Percentiles rank a stretch among this genome's conserved stretches.
These are phyloP conservation scores for Nipponia nippon DNA, from an alignment of 2,113 vertebrate genomes.

Conservation along the genomic window DNA sequence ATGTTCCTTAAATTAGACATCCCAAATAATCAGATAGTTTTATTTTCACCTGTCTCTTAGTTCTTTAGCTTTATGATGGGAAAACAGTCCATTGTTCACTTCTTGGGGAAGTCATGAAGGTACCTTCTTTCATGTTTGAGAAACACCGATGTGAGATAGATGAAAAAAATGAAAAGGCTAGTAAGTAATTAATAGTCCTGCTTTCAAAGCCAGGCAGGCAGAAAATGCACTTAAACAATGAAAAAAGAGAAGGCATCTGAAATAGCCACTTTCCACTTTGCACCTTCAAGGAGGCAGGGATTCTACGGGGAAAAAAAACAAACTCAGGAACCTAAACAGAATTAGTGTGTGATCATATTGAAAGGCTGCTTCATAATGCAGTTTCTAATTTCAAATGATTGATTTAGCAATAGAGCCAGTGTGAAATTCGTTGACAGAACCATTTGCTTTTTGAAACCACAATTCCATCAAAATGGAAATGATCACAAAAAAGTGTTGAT, in stretches of 20 bases:
- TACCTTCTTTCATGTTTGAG: neutral
- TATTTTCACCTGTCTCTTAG: neutral
- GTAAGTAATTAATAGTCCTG: neutral
- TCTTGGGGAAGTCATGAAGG: neutral
- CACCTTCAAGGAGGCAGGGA: neutral
- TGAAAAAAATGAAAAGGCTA: neutral
- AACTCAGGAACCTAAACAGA: neutral
- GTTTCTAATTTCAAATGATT: conserved; percentile 15
- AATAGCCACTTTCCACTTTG: neutral
- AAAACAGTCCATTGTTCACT: neutral
- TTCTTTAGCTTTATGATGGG: neutral
- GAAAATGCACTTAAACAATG: neutral
- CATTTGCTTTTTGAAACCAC: conserved; percentile 17
- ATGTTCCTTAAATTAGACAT: neutral
- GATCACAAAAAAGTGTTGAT: neutral
- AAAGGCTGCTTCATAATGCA: neutral
- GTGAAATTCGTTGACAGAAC: neutral
- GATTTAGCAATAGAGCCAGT: neutral
- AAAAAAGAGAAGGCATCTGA: neutral
- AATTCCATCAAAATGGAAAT: conserved; percentile 31
- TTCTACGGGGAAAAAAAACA: neutral
- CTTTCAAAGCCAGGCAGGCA: neutral
- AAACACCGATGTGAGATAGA: neutral
- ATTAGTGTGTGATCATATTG: neutral
- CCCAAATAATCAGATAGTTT: neutral